Base-by-base conservation (phyloP, 2,797 vertebrate genomes). In the Onychomys leucogaster region DNA sequence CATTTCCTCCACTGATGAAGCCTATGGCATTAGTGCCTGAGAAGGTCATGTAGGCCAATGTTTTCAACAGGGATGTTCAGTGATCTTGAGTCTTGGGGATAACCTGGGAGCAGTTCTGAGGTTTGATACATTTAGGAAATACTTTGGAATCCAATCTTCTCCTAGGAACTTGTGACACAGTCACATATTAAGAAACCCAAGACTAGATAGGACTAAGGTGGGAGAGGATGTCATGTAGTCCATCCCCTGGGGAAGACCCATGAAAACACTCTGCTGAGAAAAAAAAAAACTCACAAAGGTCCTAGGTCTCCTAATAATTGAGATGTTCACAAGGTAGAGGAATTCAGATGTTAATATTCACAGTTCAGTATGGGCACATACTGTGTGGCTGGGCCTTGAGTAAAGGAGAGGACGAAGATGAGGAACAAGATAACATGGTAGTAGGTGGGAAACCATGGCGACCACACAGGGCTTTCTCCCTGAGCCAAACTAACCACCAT, bases 151-250 rank as follows among this genome's bases (percentile, higher is more conserved):
- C 84, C 41, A 52, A 43, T 76, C 0, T 37, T 23, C 12, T 81
- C 29, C 17, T 21, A 32, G n/a, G 5, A 23, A 49, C 49, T 83
- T 11, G 16, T 5, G 61, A 86, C 76, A 57, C 52, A 55, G 12
- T 37, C 32, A 1, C 10, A 17, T 46, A 41, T 69, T 29, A 75
- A 83, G 37, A 21, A 52, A 90, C 25, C 43, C 9, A 55, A 16
- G 63, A 52, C 65, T 9, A 57, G 10, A 63, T 16, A 76, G 23
- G 29, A 75, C 46, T n/a, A 2, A 89, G 25, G 17, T 12, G 5
- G 1, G 3, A 63, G 63, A 61, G 2, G 2, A 23, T 69, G 12
- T 5, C 16, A 25, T 11, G 9, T 10, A 19, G 8, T 12, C 1
- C 25, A 7, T 43, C 9, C 29, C 2, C 49, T n/a, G 13, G 67